phyloP scores from a whole-genome alignment of 1,140 invertebrate species.

The Trichogramma pretiosum region DNA sequence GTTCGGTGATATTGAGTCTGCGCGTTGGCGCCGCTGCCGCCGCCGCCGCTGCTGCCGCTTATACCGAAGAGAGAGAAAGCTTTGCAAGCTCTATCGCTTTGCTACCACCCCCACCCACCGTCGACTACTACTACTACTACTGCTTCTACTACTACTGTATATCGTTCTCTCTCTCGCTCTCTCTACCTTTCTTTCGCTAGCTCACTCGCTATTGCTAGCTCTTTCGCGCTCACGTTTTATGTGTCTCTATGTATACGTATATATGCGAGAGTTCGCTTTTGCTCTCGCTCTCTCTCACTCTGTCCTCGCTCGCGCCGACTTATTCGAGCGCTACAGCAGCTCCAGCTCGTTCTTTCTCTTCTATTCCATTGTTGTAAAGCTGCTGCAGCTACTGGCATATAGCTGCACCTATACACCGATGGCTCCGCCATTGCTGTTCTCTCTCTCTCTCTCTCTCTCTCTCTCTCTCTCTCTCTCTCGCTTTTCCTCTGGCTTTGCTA shows the following conservation, averaged over 20 bases:
- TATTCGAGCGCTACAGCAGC: no score
- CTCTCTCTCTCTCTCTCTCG: constrained; percentile 8
- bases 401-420: no score
- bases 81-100: constrained; percentile 10
- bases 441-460: not conserved
- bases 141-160: constrained; percentile 21
- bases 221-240: constrained; percentile 6
- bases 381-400: no score
- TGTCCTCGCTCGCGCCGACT: no score
- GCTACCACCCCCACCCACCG: constrained; percentile 8
- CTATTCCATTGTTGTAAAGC: no score
- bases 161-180: constrained; percentile 14
- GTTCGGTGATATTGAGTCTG: constrained; percentile 47
- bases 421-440: no score
- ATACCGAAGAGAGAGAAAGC: no score
- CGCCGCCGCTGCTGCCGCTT: constrained; percentile 20
- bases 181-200: not conserved
- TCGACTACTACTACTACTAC: constrained; percentile 14
- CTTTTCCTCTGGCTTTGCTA: constrained; percentile 8
- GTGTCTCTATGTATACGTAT: no score
- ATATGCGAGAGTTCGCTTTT: no score
- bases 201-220: no score
- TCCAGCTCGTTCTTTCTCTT: no score
- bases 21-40: constrained; percentile 27
- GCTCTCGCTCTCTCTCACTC: constrained; percentile 4